phyloP scores from a whole-genome alignment of 2,888 invertebrate genomes.

The Allacma fusca region DNA sequence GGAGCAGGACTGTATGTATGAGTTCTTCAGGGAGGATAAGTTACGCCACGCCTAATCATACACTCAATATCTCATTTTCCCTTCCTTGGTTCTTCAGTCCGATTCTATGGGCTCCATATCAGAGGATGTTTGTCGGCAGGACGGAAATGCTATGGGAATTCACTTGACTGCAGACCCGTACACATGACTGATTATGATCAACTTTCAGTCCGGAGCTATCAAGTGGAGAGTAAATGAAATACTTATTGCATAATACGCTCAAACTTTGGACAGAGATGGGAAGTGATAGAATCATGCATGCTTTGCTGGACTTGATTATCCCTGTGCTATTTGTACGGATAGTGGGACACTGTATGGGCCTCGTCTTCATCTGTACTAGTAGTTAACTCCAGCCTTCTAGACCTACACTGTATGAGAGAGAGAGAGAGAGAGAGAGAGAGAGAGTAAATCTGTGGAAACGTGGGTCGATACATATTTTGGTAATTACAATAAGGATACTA shows the following conservation, averaged over 20 bases:
- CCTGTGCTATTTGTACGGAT: not conserved
- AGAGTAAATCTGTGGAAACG: too few species aligned
- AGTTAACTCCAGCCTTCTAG: too few species aligned
- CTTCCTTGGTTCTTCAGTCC: not conserved
- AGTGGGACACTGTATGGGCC: not conserved
- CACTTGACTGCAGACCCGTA: not conserved
- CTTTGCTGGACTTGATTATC: not conserved
- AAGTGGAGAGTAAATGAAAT: not conserved
- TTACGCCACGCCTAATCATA: slow-evolving; percentile 16
- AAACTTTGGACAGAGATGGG: not conserved
- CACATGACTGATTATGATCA: slow-evolving; percentile 8
- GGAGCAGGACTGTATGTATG: too few species aligned
- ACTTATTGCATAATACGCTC: not conserved
- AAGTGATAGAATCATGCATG: not conserved
- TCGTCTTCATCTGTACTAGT: too few species aligned
- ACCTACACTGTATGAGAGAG: too few species aligned
- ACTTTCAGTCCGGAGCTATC: not conserved
- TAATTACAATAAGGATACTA: too few species aligned
- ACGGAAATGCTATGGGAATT: not conserved
- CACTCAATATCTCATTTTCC: slow-evolving; percentile 3
- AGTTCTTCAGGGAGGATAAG: too few species aligned
- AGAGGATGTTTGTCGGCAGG: not conserved
- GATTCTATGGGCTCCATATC: too few species aligned
- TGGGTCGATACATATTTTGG: too few species aligned
- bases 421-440: too few species aligned